A percentile compares a stretch with the other conserved stretches of the same genome.
phyloP scores from a whole-genome alignment of 2,113 vertebrate species.

The Helogale parvula region DNA sequence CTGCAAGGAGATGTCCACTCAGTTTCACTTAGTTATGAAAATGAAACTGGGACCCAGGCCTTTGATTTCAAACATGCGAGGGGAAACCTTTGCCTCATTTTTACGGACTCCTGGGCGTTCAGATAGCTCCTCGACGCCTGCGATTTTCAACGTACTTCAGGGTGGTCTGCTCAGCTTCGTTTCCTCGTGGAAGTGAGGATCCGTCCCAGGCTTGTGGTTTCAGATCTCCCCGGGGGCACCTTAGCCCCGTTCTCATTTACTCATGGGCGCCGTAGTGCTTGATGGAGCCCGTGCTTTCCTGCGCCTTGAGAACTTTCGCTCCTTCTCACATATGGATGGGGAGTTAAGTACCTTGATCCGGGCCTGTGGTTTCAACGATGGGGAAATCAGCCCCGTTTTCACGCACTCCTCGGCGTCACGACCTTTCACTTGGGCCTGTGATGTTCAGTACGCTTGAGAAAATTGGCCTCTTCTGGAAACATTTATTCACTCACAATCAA shows the following conservation, averaged over 20 bases:
- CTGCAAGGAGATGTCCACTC: fast-evolving
- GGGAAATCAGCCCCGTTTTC: neutral
- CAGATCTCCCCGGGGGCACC: neutral
- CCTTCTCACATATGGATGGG: neutral
- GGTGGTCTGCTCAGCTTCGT: neutral
- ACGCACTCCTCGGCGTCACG: neutral
- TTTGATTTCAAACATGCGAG: neutral
- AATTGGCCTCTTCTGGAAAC: neutral
- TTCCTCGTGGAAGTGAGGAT: neutral
- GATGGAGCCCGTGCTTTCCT: too few relatives aligned
- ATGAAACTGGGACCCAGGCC: neutral
- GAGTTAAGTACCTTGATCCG: neutral
- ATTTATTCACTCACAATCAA: neutral
- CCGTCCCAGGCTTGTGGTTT: neutral
- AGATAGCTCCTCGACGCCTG: fast-evolving
- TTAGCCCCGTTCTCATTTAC: neutral
- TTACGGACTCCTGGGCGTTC: neutral
- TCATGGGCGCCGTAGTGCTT: neutral
- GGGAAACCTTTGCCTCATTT: neutral
- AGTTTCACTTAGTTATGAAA: neutral
- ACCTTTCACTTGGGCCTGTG: neutral
- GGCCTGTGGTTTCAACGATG: neutral
- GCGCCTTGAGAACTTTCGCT: neutral
- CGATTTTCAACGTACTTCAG: neutral
- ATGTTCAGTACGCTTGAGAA: neutral